These are phyloP conservation scores for Spea hammondii DNA, from an alignment of 2,797 vertebrate species.

Conservation along the genomic window DNA sequence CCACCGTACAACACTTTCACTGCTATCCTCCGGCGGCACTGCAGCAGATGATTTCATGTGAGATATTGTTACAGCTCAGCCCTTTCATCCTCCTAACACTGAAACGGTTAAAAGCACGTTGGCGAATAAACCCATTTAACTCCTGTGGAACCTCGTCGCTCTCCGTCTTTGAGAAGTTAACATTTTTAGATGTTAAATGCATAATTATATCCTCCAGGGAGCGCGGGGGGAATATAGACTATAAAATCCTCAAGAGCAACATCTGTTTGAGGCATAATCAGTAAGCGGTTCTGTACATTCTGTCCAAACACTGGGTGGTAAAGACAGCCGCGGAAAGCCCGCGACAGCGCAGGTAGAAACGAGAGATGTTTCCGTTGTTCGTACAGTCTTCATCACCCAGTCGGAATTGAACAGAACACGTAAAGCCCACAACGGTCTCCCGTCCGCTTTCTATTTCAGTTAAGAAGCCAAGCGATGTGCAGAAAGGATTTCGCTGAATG, in stretches of 20 bases:
- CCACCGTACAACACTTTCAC: too few relatives aligned
- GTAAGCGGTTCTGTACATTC: conserved; percentile 26
- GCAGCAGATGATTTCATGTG: too few relatives aligned
- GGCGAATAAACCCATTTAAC: too few relatives aligned
- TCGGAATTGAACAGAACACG: not conserved
- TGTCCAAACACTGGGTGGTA: not conserved
- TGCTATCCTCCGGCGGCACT: too few relatives aligned
- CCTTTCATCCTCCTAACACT: too few relatives aligned
- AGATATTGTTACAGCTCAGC: too few relatives aligned
- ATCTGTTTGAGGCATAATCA: not conserved
- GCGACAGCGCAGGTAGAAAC: conserved; percentile 14
- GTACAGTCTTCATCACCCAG: conserved; percentile 23
- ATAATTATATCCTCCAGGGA: not conserved
- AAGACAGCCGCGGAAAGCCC: not conserved
- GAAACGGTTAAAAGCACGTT: too few relatives aligned
- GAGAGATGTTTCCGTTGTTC: conserved; percentile 6
- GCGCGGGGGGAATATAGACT: conserved; percentile 10
- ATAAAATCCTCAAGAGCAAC: conserved; percentile 22
- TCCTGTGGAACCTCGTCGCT: too few relatives aligned
- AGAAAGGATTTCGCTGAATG: too few relatives aligned
- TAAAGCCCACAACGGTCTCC: not conserved
- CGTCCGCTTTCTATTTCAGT: too few relatives aligned
- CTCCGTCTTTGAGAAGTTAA: too few relatives aligned
- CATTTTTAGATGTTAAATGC: not conserved
- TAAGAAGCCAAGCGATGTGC: too few relatives aligned